Percentiles rank a stretch among this genome's conserved stretches.
phyloP scores from a whole-genome alignment of 1,140 invertebrate species.

The Apis cerana region DNA sequence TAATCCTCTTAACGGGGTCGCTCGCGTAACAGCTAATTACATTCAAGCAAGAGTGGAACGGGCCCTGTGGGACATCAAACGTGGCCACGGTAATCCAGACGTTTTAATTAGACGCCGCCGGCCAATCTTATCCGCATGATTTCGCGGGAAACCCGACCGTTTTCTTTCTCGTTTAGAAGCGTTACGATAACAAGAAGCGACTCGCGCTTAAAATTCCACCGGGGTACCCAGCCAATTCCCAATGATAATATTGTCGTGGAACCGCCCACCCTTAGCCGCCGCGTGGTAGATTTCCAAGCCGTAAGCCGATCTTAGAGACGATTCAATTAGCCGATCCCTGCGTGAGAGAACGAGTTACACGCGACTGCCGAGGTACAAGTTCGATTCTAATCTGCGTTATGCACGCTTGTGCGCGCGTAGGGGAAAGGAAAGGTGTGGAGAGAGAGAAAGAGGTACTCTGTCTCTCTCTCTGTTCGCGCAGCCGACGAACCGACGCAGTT shows the following conservation, averaged over 20 bases:
- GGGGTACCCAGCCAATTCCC: conserved; percentile 41
- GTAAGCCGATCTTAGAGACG: conserved; percentile 60
- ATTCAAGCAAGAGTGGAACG: not conserved
- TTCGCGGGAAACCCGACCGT: conserved; percentile 6
- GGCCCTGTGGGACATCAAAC: conserved; percentile 34
- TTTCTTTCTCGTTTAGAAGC: conserved; percentile 50
- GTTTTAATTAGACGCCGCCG: conserved; percentile 41
- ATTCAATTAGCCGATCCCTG: conserved; percentile 62
- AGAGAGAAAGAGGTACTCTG: not conserved
- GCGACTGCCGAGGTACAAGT: not conserved
- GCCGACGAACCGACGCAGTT: conserved; percentile 24
- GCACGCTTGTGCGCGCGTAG: not conserved
- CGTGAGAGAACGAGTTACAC: conserved; percentile 32
- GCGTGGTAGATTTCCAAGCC: conserved; percentile 41
- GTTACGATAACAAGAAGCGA: conserved; percentile 39
- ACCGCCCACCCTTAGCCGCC: conserved; percentile 15
- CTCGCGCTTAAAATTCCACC: conserved; percentile 29
- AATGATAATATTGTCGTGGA: conserved; percentile 53
- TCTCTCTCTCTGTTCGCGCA: not conserved
- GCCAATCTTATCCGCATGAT: conserved; percentile 48
- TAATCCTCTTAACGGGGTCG: conserved; percentile 39
- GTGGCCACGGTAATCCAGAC: conserved; percentile 39
- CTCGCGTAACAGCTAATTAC: conserved; percentile 45
- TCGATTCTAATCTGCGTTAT: conserved; percentile 57
- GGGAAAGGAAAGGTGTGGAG: not conserved